Evolutionary conservation across 2,888 invertebrate genomes (phyloP).

Genomic region (Periphyllus acericola): DNA sequence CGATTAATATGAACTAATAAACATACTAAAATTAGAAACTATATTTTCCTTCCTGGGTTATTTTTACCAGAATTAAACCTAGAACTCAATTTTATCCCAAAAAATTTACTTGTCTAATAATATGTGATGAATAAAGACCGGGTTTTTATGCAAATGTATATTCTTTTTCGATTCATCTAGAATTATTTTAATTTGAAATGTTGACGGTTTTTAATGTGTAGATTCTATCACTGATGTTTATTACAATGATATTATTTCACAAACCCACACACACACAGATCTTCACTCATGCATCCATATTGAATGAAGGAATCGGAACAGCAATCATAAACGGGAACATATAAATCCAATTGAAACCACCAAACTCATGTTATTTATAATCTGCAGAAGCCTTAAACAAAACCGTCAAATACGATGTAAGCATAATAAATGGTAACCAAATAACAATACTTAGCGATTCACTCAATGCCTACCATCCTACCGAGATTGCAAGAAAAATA

Average conservation of each 20-base stretch:
- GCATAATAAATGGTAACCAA: neutral
- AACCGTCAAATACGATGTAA: neutral
- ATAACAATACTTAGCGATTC: neutral
- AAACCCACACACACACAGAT: neutral
- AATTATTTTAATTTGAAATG: too few species aligned
- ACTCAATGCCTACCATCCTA: neutral
- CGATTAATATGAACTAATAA: too few species aligned
- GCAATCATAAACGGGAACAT: neutral
- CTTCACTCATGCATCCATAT: neutral
- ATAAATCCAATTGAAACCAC: conserved; percentile 1
- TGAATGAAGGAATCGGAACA: neutral
- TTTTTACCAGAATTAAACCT: too few species aligned
- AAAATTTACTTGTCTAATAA: too few species aligned
- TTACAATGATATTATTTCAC: neutral
- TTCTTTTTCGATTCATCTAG: too few species aligned
- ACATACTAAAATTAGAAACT: too few species aligned
- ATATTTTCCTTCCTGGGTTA: too few species aligned
- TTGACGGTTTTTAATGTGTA: too few species aligned
- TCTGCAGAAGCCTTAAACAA: neutral
- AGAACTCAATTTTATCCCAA: too few species aligned
- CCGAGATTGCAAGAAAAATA: neutral
- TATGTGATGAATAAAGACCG: too few species aligned
- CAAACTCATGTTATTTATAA: neutral
- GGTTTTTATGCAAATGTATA: too few species aligned
- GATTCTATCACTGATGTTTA: too few species aligned